Conservation (phyloP, 2,113 vertebrate species). For the Caranx ignobilis region DNA sequence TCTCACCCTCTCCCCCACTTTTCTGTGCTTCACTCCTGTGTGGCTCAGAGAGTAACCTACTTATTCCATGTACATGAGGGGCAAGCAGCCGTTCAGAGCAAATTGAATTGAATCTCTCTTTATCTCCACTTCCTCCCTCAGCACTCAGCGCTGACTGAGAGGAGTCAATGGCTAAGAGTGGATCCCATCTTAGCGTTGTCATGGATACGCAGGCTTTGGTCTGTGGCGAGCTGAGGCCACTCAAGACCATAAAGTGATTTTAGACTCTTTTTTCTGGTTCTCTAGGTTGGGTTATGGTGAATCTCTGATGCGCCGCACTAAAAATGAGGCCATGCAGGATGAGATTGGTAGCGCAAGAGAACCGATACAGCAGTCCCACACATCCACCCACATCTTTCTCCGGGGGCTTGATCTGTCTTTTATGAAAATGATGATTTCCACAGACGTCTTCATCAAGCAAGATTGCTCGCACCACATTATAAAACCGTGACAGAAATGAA, state of each 20-base stretch:
- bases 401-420: constrained; percentile 64
- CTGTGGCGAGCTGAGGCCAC: constrained; percentile 64
- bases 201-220: constrained; percentile 81
- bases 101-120: constrained; percentile 78
- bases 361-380: constrained; percentile 63
- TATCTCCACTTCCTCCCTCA: constrained; percentile 75
- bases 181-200: constrained; percentile 77
- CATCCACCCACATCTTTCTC: constrained; percentile 64
- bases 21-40: constrained; percentile 38
- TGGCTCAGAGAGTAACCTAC: constrained; percentile 61
- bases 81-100: constrained; percentile 63
- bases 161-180: constrained; percentile 75
- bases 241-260: constrained; percentile 74
- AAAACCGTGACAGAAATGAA: constrained; percentile 29
- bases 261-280: constrained; percentile 58
- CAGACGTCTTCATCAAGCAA: constrained; percentile 64
- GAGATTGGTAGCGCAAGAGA: constrained; percentile 46
- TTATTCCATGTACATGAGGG: constrained; percentile 76
- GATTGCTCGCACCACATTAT: constrained; percentile 36
- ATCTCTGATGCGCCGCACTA: constrained; percentile 47
- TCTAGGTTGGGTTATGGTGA: constrained; percentile 61
- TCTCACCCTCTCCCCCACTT: constrained; percentile 18
- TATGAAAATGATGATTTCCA: constrained; percentile 58
- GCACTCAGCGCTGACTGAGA: constrained; percentile 71
- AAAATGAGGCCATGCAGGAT: constrained; percentile 58